phyloP scores from a whole-genome alignment of 1,140 invertebrate genomes.

The Tetramorium parvispinum region DNA sequence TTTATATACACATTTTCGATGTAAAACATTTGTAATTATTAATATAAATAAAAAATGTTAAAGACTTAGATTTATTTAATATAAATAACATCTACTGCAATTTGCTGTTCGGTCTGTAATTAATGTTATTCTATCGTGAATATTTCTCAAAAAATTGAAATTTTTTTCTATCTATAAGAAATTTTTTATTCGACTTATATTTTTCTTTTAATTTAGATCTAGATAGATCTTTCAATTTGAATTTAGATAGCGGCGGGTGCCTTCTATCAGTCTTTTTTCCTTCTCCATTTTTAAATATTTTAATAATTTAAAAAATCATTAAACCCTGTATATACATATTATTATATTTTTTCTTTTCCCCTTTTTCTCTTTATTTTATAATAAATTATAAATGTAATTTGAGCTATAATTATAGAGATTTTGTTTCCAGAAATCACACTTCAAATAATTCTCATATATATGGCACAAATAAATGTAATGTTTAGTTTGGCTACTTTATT shows the following conservation, averaged over 20 bases:
- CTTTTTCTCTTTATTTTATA: constrained; percentile 12
- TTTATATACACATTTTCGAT: background rate
- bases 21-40: constrained; percentile 5
- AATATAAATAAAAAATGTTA: background rate
- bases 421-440: constrained; percentile 44
- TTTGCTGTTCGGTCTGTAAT: constrained; percentile 26
- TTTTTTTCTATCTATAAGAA: constrained; percentile 70
- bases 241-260: constrained; percentile 74
- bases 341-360: constrained; percentile 41
- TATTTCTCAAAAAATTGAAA: constrained; percentile 61
- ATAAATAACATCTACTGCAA: constrained; percentile 29
- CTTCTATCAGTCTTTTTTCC: constrained; percentile 82
- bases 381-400: constrained; percentile 53
- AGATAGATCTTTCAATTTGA: constrained; percentile 54
- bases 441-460: constrained; percentile 62
- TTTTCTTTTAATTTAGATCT: constrained; percentile 56
- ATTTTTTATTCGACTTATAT: constrained; percentile 63
- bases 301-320: constrained; percentile 76
- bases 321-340: constrained; percentile 75
- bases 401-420: constrained; percentile 54
- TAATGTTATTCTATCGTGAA: constrained; percentile 45
- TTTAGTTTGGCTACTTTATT: constrained; percentile 50
- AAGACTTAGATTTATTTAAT: constrained; percentile 20
- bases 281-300: constrained; percentile 78
- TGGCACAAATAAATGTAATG: constrained; percentile 78